phyloP scores from a whole-genome alignment of 1,140 invertebrate species.

The Caenorhabditis brenneri region DNA sequence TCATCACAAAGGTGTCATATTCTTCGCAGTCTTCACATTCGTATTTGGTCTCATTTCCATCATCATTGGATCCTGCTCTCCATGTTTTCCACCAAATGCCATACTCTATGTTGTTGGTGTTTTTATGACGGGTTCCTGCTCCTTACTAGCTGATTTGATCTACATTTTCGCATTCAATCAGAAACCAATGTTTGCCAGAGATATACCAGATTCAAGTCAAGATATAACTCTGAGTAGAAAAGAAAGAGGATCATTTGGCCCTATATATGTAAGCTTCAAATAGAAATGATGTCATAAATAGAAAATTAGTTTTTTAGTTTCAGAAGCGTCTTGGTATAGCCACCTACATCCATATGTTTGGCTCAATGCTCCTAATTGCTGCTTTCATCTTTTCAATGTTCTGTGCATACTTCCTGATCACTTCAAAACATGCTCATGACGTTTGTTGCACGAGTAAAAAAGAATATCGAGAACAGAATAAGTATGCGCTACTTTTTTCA shows the following conservation, averaged over 20 bases:
- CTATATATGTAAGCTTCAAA: neutral
- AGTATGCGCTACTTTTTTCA: neutral
- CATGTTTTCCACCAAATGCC: conserved; percentile 53
- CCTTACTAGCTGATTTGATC: conserved; percentile 38
- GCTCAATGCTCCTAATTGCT: conserved; percentile 27
- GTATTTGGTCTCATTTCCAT: conserved; percentile 47
- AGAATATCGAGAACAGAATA: conserved; percentile 42
- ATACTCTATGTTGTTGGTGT: conserved; percentile 47
- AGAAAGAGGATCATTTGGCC: neutral
- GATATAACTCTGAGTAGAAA: neutral
- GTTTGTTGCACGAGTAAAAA: conserved; percentile 43
- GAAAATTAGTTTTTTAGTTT: too few relatives aligned
- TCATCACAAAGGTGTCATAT: conserved; percentile 52
- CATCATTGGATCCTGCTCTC: conserved; percentile 49
- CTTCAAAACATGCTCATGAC: conserved; percentile 9
- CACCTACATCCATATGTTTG: conserved; percentile 45
- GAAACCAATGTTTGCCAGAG: neutral
- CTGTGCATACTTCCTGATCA: conserved; percentile 45
- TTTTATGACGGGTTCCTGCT: conserved; percentile 51
- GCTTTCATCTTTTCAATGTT: conserved; percentile 46
- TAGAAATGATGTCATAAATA: neutral
- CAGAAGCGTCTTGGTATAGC: conserved; percentile 44
- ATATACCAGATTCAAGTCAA: neutral
- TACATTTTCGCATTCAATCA: conserved; percentile 36
- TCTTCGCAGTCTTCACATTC: conserved; percentile 50